Evolutionary conservation across 2,113 vertebrate genomes (phyloP).

Genomic region (Mola mola): DNA sequence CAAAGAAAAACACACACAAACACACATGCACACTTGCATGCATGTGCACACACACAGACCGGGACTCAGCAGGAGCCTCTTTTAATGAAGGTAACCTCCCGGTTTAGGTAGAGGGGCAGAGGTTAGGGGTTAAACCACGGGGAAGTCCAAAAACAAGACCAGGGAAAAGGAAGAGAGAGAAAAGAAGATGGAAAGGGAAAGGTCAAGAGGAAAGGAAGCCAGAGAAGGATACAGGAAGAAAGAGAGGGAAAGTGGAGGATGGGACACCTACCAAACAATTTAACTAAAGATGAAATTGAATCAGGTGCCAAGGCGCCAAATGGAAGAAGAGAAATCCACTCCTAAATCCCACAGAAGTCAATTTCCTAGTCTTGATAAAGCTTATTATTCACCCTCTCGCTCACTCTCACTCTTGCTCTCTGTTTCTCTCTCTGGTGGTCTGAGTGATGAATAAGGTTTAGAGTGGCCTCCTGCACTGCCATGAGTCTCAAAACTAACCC

Average conservation of each 20-base stretch:
- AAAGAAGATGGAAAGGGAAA: constrained; percentile 38
- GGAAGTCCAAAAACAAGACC: constrained; percentile 69
- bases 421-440: constrained; percentile 65
- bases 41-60: constrained; percentile 27
- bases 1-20: constrained; percentile 42
- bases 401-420: constrained; percentile 4
- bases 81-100: constrained; percentile 77
- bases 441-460: constrained; percentile 66
- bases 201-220: constrained; percentile 23
- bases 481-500: constrained; percentile 40
- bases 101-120: constrained; percentile 62
- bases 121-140: constrained; percentile 76
- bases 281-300: constrained; percentile 59
- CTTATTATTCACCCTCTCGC: constrained; percentile 36
- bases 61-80: constrained; percentile 73
- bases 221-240: constrained; percentile 10
- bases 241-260: constrained; percentile 26
- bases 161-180: constrained; percentile 32
- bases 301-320: constrained; percentile 57
- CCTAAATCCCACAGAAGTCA: constrained; percentile 60
- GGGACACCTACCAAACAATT: constrained; percentile 41
- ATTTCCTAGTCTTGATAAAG: constrained; percentile 43
- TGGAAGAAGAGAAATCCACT: constrained; percentile 62
- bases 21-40: neutral
- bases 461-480: constrained; percentile 62